Evolutionary conservation across 2,113 vertebrate species (phyloP).

Genomic region (Leiothrix lutea): DNA sequence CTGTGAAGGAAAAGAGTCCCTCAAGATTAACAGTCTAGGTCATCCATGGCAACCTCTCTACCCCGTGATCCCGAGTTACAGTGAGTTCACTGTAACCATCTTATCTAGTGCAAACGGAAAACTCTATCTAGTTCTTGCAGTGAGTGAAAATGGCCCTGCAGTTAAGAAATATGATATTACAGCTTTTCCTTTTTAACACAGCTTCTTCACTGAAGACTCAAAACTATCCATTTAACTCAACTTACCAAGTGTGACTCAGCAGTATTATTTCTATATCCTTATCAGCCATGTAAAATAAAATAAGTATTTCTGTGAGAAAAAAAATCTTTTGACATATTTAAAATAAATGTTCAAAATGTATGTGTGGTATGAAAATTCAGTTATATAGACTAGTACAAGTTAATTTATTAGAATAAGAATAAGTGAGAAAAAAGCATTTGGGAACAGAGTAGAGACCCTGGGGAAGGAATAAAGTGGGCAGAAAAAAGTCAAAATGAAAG

Average conservation of each 20-base stretch:
- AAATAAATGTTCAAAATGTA: neutral
- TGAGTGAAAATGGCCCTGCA: neutral
- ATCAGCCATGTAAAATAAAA: neutral
- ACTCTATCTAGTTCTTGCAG: neutral
- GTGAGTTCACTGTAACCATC: neutral
- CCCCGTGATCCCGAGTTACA: neutral
- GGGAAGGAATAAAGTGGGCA: neutral
- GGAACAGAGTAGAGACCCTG: neutral
- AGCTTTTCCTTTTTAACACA: neutral
- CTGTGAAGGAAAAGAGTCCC: neutral
- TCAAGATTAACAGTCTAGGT: neutral
- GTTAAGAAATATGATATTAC: neutral
- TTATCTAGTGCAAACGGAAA: neutral
- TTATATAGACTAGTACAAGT: neutral
- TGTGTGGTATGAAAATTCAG: neutral
- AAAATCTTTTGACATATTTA: neutral
- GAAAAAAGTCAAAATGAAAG: neutral
- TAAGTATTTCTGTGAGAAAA: neutral
- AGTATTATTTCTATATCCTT: neutral
- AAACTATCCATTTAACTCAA: neutral
- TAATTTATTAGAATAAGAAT: neutral
- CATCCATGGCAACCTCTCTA: neutral
- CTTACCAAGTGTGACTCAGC: neutral
- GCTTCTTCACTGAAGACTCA: neutral
- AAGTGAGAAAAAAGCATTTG: neutral